phyloP scores from a whole-genome alignment of 2,888 invertebrate species.

The Pediacus dermestoides region DNA sequence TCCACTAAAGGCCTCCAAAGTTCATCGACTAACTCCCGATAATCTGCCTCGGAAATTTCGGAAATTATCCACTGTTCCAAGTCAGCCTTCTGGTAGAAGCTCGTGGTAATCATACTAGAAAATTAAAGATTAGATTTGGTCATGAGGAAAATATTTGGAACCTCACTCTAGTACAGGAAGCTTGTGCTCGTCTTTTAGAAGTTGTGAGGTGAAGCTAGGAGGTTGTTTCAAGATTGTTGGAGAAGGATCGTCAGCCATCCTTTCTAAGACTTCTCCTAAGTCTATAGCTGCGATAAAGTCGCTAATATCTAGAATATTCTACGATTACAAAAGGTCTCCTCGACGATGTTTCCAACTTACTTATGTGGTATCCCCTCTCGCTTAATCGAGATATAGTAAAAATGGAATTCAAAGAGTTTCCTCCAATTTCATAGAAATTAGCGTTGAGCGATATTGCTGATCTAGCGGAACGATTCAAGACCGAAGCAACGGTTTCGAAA shows the following conservation, averaged over 20 bases:
- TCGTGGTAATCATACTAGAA: constrained; percentile 75
- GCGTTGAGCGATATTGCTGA: constrained; percentile 60
- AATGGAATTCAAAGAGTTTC: constrained; percentile 83
- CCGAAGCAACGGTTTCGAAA: constrained; percentile 70
- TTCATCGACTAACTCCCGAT: constrained; percentile 62
- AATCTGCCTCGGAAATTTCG: constrained; percentile 65
- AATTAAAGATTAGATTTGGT: constrained; percentile 25
- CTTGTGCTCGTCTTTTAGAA: constrained; percentile 62
- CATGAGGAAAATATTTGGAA: too few species aligned
- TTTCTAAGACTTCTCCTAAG: constrained; percentile 65
- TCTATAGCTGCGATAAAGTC: constrained; percentile 74
- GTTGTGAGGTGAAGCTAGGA: constrained; percentile 52
- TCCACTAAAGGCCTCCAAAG: constrained; percentile 69
- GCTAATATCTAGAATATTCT: constrained; percentile 59
- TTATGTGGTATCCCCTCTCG: constrained; percentile 74
- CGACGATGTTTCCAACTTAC: constrained; percentile 47
- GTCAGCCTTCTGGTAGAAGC: constrained; percentile 84
- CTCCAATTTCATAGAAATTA: constrained; percentile 82
- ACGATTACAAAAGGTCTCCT: neutral
- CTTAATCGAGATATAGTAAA: constrained; percentile 73
- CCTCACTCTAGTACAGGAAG: constrained; percentile 67
- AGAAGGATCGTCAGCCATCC: constrained; percentile 49
- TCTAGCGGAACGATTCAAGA: constrained; percentile 64
- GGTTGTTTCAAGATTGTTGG: constrained; percentile 34
- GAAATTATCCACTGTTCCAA: constrained; percentile 75